phyloP scores from a whole-genome alignment of 2,797 vertebrate genomes.

The Danionella dracula region DNA sequence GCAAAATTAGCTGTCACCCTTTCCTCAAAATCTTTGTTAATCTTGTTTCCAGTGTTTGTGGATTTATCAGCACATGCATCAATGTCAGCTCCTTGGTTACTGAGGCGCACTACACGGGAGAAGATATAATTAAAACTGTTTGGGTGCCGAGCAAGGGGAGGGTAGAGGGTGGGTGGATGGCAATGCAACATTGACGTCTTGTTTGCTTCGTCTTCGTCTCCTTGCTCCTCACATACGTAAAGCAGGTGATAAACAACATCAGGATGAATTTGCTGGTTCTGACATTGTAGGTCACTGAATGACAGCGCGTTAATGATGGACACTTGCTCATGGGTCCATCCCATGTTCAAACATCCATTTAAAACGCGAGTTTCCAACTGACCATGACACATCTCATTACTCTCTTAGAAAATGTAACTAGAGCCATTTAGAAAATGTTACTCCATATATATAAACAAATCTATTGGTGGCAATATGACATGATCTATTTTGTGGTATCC shows the following conservation, averaged over 20 bases:
- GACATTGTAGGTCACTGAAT: slow-evolving; percentile 76
- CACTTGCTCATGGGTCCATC: slow-evolving; percentile 48
- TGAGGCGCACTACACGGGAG: slow-evolving; percentile 93
- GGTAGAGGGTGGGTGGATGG: slow-evolving; percentile 82
- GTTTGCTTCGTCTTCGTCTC: slow-evolving; percentile 53
- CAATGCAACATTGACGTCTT: slow-evolving; percentile 81
- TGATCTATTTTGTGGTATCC: not conserved
- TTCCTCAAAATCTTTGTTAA: slow-evolving; percentile 99
- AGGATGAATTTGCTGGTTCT: slow-evolving; percentile 58
- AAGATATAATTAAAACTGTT: slow-evolving; percentile 99
- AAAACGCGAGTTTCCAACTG: not conserved
- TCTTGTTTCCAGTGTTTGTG: slow-evolving; percentile 99
- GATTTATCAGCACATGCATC: slow-evolving; percentile 99
- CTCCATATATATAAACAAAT: not conserved
- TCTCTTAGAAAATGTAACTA: not conserved
- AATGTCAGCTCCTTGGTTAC: slow-evolving; percentile 99
- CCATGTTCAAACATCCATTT: not conserved
- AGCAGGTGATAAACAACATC: slow-evolving; percentile 77
- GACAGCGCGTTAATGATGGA: slow-evolving; percentile 79
- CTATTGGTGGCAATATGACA: not conserved
- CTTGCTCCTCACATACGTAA: slow-evolving; percentile 77
- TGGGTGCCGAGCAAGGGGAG: slow-evolving; percentile 75
- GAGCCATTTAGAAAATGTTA: not conserved
- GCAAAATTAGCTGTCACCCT: slow-evolving; percentile 99
- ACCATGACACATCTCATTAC: not conserved